Evolutionary conservation across 2,113 vertebrate species (phyloP).

Genomic region (Copsychus sechellarum): DNA sequence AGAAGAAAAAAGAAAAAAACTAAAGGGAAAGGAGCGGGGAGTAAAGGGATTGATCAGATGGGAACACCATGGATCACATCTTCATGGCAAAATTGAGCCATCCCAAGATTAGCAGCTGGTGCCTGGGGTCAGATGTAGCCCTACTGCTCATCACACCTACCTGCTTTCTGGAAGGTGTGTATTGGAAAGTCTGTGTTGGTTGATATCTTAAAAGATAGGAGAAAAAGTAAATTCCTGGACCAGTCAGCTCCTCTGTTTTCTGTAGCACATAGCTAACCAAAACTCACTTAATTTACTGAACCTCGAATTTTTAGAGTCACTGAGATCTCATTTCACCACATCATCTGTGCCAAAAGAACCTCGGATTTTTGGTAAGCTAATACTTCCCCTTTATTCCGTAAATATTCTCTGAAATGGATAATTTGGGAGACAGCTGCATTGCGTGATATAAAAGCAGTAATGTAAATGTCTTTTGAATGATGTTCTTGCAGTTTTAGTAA

Average conservation of each 20-base stretch:
- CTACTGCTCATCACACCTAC: not conserved
- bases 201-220: not conserved
- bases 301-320: not conserved
- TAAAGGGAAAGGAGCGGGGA: not conserved
- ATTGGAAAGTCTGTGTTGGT: not conserved
- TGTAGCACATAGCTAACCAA: not conserved
- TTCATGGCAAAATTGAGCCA: not conserved
- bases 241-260: not conserved
- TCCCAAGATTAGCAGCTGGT: not conserved
- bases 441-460: not conserved
- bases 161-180: not conserved
- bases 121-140: accelerated
- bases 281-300: not conserved
- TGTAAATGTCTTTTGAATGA: not conserved
- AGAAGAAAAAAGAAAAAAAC: accelerated
- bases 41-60: not conserved
- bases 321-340: not conserved
- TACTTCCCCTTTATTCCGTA: not conserved
- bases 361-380: not conserved
- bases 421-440: not conserved
- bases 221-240: not conserved
- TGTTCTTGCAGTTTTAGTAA: not conserved
- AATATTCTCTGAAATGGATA: not conserved
- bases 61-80: not conserved
- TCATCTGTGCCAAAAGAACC: not conserved